Base-by-base conservation (phyloP, 2,113 vertebrate species). In the Anser cygnoides region DNA sequence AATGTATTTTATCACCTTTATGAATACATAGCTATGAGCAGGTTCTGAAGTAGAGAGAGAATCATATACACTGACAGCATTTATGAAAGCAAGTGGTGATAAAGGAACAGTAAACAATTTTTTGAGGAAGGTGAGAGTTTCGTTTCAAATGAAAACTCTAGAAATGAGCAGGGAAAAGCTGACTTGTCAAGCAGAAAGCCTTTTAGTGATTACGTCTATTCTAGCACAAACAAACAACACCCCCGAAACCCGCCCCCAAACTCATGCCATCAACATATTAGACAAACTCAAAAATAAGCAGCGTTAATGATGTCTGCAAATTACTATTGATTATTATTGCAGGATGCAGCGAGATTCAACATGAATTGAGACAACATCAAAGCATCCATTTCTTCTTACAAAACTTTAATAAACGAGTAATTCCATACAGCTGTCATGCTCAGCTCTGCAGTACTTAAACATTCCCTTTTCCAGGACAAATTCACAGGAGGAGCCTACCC, bases 1-100 rank as follows among this genome's bases (percentile, higher is more conserved):
- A 86, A 96, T 84, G 66, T 68, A 57, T 85, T 95, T 95, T 76
- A 90, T 50, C 72, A 93, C 72, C 37, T 92, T 78, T 57, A 61
- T 81, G 91, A 93, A 73, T n/a, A 81, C 33, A 57, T 26, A 82
- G 87, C 80, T 75, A 41, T 46, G 58, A 84, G 83, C 66, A 84
- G 35, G 35, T 71, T 92, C 91, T 96, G 86, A 91, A 83, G 75
- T 37, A 91, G 58, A 75, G 83, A 84, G 50, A 41, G 70, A 44
- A 92, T 89, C 92, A 14, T 39, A 59, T 26, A 35, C 41, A 62
- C 44, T 95, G 95, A 84, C 72, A 82, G 65, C 59, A 35, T 66
- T 88, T 95, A 80, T 74, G 85, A 90, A 90, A 94, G 41, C 70
- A 90, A 94, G 62, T 19, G 66, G 49, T 21, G 70, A 92, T 81